phyloP scores from a whole-genome alignment of 2,113 vertebrate species.

The Natator depressus region DNA sequence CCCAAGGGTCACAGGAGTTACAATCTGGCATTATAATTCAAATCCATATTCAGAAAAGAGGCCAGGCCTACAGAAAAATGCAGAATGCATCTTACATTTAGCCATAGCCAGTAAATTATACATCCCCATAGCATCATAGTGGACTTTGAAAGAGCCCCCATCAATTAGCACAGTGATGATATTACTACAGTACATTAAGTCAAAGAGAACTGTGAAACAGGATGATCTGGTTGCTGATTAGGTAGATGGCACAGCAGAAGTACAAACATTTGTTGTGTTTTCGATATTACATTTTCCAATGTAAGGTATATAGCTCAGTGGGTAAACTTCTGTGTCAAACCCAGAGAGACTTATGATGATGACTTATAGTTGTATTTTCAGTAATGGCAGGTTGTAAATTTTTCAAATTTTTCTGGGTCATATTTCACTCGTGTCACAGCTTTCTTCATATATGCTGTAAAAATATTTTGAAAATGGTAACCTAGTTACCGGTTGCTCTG shows the following conservation, averaged over 20 bases:
- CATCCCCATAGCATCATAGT: background rate
- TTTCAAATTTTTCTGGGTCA: background rate
- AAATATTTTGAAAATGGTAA: background rate
- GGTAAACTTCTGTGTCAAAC: background rate
- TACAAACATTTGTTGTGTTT: background rate
- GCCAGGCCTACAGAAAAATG: background rate
- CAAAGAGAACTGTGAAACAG: conserved; percentile 20
- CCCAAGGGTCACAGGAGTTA: background rate
- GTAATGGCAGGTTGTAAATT: background rate
- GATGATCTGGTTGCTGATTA: background rate
- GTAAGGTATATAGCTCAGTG: background rate
- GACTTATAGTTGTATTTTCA: background rate
- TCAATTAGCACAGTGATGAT: background rate
- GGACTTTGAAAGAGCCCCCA: background rate
- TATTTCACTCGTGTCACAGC: background rate
- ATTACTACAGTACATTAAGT: background rate
- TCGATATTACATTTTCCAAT: background rate
- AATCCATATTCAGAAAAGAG: background rate
- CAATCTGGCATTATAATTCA: background rate
- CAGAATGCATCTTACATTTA: background rate
- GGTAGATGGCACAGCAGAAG: background rate
- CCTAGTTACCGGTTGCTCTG: background rate
- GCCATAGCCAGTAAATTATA: background rate
- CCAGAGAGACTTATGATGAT: background rate
- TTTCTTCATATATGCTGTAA: background rate